Evolutionary conservation across 2,888 invertebrate genomes (phyloP).

Genomic region (Netelia inedita): DNA sequence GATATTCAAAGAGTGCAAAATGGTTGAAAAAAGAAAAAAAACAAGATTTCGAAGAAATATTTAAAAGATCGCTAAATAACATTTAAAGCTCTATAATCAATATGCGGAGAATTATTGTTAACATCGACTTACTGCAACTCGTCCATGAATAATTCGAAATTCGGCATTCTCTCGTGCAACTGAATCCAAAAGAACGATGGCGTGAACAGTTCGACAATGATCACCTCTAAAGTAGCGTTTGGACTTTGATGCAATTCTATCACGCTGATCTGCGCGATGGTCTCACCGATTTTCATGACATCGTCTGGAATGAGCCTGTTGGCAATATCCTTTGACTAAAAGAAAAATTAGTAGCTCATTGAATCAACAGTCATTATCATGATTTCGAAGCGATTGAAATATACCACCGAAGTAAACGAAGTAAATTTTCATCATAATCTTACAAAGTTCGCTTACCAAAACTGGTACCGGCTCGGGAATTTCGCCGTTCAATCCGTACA

Average conservation of each 20-base stretch:
- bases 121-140: conserved; percentile 74
- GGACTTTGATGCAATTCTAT: conserved; percentile 59
- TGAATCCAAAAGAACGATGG: conserved; percentile 83
- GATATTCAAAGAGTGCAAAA: neutral
- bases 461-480: conserved; percentile 76
- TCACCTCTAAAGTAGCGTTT: conserved; percentile 73
- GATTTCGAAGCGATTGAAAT: neutral
- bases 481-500: conserved; percentile 69
- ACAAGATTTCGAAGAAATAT: neutral
- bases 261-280: conserved; percentile 76
- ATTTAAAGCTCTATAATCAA: too few relatives aligned
- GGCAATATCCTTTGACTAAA: conserved; percentile 71
- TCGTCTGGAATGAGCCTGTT: conserved; percentile 76
- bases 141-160: conserved; percentile 76
- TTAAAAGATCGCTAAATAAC: neutral
- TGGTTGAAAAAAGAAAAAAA: conserved; percentile 38
- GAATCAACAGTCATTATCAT: neutral
- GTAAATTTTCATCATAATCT: neutral
- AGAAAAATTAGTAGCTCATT: neutral
- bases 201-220: conserved; percentile 79
- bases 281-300: conserved; percentile 77
- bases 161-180: conserved; percentile 70
- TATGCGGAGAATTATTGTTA: neutral
- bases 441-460: conserved; percentile 73
- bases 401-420: neutral